Conservation (phyloP, 2,888 invertebrate species). For the Nycteola revayana region DNA sequence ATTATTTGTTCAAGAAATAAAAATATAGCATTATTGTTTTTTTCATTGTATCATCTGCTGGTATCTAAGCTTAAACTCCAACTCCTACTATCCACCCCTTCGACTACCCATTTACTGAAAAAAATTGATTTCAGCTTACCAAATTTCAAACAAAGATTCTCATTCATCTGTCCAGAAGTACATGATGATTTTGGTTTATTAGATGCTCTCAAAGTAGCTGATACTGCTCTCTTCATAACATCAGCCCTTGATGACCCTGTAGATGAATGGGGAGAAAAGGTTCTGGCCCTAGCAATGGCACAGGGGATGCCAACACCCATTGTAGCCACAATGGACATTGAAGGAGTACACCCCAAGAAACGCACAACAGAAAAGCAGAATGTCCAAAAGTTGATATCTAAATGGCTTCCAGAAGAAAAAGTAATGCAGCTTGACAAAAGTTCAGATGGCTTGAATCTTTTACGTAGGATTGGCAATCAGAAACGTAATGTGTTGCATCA, state of each 20-base stretch:
- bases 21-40: too few relatives aligned
- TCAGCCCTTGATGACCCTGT: slow-evolving; percentile 88
- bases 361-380: slow-evolving; percentile 85
- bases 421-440: slow-evolving; percentile 88
- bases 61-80: too few relatives aligned
- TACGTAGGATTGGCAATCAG: slow-evolving; percentile 88
- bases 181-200: slow-evolving; percentile 88
- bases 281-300: slow-evolving; percentile 89
- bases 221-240: slow-evolving; percentile 90
- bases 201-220: slow-evolving; percentile 93
- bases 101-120: too few relatives aligned
- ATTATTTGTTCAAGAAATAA: too few relatives aligned
- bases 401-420: slow-evolving; percentile 92
- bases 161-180: slow-evolving; percentile 88
- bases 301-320: slow-evolving; percentile 91
- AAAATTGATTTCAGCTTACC: slow-evolving; percentile 83
- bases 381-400: slow-evolving; percentile 84
- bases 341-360: slow-evolving; percentile 88
- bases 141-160: slow-evolving; percentile 94
- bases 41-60: too few relatives aligned
- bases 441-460: slow-evolving; percentile 86
- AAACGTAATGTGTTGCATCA: slow-evolving; percentile 87
- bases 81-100: too few relatives aligned
- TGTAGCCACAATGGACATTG: slow-evolving; percentile 88
- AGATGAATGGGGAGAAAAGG: slow-evolving; percentile 90